Conservation (phyloP, 2,888 invertebrate genomes). For the Lasioglossum zephyrum region DNA sequence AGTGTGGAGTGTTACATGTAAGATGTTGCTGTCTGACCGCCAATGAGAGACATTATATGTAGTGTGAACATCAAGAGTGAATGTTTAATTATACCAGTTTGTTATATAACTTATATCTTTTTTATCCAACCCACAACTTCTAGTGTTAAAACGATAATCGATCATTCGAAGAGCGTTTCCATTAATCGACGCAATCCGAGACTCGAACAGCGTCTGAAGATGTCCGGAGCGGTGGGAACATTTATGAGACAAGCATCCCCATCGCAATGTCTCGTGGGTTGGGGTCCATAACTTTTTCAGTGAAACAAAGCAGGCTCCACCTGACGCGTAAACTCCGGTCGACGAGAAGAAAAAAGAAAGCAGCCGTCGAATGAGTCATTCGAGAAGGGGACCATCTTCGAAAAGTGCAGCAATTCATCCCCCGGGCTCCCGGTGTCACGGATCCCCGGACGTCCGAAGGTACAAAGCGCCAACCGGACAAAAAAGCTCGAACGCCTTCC, state of each 20-base stretch:
- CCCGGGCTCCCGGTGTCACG: background rate
- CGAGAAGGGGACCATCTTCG: background rate
- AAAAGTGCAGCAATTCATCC: slow-evolving; percentile 11
- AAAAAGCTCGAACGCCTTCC: slow-evolving; percentile 67
- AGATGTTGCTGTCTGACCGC: too few species aligned
- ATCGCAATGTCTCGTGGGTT: background rate
- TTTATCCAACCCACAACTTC: too few species aligned
- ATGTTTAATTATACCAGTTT: too few species aligned
- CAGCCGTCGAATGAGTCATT: slow-evolving; percentile 5
- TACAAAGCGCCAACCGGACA: slow-evolving; percentile 47
- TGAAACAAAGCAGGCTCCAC: background rate
- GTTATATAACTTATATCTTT: too few species aligned
- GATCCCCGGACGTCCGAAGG: background rate
- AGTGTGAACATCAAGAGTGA: too few species aligned
- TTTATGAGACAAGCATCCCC: background rate
- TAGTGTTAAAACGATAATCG: background rate
- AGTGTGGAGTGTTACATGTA: too few species aligned
- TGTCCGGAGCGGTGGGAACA: background rate
- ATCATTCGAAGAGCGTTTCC: background rate
- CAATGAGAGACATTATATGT: too few species aligned
- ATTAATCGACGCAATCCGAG: background rate
- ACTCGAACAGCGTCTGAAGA: background rate
- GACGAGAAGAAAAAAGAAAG: too few species aligned
- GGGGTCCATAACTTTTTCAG: slow-evolving; percentile 1
- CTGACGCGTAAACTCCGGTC: slow-evolving; percentile 7